Evolutionary conservation across 2,113 vertebrate genomes (phyloP).

Genomic region (Mesocricetus auratus): DNA sequence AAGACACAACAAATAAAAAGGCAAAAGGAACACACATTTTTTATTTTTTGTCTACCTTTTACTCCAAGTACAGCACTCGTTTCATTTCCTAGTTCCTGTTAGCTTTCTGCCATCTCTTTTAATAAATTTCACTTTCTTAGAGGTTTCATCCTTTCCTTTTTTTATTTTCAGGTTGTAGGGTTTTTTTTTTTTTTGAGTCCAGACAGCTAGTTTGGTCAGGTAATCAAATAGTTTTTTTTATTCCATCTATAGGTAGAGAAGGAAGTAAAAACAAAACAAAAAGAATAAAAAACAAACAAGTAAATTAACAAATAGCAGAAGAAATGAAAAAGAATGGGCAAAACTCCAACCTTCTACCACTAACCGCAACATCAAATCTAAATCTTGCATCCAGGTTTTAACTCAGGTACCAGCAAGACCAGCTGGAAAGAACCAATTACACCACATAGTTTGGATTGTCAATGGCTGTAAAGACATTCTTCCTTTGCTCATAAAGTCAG

Average conservation of each 20-base stretch:
- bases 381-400: not conserved
- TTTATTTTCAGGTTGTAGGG: constrained; percentile 20
- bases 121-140: not conserved
- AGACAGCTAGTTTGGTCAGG: not conserved
- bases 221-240: constrained; percentile 57
- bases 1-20: not conserved
- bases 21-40: not conserved
- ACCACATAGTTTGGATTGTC: constrained; percentile 9
- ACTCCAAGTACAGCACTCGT: not conserved
- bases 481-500: not conserved
- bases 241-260: constrained; percentile 19
- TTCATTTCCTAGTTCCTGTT: not conserved
- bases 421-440: constrained; percentile 23
- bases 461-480: not conserved
- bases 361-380: not conserved
- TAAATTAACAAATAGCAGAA: not conserved
- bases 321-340: not conserved
- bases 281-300: not conserved
- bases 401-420: not conserved
- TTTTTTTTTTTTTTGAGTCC: constrained; percentile 13
- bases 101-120: not conserved
- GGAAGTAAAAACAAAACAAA: constrained; percentile 20
- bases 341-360: not conserved
- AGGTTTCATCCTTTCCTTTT: constrained; percentile 27
- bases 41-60: not conserved